Evolutionary conservation across 2,113 vertebrate genomes (phyloP).

Genomic region (Mus pahari): DNA sequence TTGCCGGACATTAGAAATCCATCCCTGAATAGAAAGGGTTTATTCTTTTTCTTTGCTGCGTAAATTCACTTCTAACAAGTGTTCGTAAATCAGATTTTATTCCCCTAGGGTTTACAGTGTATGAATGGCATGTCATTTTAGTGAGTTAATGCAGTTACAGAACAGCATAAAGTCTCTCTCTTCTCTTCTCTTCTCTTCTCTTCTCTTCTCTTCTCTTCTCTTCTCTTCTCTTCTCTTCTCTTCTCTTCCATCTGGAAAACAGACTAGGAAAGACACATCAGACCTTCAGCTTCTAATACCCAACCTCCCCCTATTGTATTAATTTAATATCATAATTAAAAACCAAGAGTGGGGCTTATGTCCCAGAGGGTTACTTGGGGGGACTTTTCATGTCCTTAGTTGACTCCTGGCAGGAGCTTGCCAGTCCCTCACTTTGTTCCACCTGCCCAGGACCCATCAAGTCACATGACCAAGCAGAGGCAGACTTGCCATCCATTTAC

Average conservation of each 20-base stretch:
- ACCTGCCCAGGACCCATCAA: not conserved
- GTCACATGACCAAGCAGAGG: not conserved
- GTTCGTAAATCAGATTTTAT: conserved; percentile 84
- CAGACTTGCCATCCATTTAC: not conserved
- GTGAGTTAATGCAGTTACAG: conserved; percentile 75
- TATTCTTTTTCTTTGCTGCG: conserved; percentile 77
- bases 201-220: not conserved
- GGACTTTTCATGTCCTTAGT: not conserved
- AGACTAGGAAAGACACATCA: conserved; percentile 75
- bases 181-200: conserved; percentile 50
- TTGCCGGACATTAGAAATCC: conserved; percentile 61
- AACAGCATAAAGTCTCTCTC: conserved; percentile 68
- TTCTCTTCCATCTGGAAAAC: conserved; percentile 69
- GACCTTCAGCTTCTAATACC: conserved; percentile 73
- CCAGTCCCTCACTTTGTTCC: not conserved
- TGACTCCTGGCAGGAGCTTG: not conserved
- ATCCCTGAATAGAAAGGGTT: conserved; percentile 79
- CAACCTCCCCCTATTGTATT: conserved; percentile 69
- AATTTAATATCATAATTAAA: conserved; percentile 75
- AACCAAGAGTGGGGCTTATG: conserved; percentile 8
- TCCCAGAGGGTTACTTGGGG: not conserved
- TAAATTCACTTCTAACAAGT: conserved; percentile 85
- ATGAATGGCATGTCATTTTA: conserved; percentile 76
- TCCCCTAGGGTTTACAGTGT: conserved; percentile 72
- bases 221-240: conserved; percentile 32